Percentiles rank a stretch among this genome's conserved stretches.
These are phyloP conservation scores for Elysia crispata DNA, from an alignment of 2,888 invertebrate genomes.

Conservation along the genomic window DNA sequence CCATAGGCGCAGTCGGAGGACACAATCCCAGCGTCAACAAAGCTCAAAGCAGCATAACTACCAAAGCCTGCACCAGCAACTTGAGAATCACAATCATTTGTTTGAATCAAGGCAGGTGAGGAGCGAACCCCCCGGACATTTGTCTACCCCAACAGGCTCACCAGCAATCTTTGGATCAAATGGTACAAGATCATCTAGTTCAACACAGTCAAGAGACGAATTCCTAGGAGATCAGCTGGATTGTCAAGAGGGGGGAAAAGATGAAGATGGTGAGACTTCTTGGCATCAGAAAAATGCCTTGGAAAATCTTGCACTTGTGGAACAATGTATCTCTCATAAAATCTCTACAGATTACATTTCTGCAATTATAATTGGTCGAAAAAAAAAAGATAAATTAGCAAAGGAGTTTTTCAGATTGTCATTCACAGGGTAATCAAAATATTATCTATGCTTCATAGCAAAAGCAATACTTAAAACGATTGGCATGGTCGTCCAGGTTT, in stretches of 20 bases:
- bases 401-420: constrained; percentile 37
- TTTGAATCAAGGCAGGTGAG: too few species aligned
- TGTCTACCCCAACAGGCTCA: too few species aligned
- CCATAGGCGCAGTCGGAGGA: background rate
- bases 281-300: constrained; percentile 17
- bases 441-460: too few species aligned
- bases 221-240: background rate
- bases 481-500: too few species aligned
- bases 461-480: too few species aligned
- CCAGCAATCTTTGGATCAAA: too few species aligned
- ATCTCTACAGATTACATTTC: constrained; percentile 61
- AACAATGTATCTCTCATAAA: constrained; percentile 65
- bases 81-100: too few species aligned
- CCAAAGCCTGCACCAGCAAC: too few species aligned
- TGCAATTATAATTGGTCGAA: constrained; percentile 54
- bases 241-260: background rate
- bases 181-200: too few species aligned
- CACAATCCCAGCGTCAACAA: background rate
- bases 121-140: too few species aligned
- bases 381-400: constrained; percentile 37
- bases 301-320: constrained; percentile 56
- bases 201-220: too few species aligned
- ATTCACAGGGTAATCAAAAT: constrained; percentile 6
- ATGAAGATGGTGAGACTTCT: background rate
- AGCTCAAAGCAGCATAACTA: too few species aligned